Base-by-base conservation (phyloP, 1,140 invertebrate genomes). In the Patella vulgata region DNA sequence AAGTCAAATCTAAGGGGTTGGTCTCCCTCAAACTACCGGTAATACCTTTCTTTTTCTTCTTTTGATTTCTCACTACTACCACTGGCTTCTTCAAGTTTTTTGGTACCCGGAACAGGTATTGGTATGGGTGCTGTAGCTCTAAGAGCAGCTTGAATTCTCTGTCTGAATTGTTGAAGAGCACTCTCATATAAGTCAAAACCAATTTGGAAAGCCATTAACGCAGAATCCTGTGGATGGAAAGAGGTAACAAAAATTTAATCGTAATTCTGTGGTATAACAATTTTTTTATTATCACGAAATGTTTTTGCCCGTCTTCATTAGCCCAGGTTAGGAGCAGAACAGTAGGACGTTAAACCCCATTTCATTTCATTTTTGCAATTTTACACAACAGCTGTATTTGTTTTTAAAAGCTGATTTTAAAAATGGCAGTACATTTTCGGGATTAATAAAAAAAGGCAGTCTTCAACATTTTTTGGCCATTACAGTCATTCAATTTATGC, bases 101-200 rank as follows among this genome's bases (percentile, higher is more conserved):
- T 53, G 28, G 4, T 1, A 53, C 0, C 14, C 31, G 14, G 30
- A 44, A 33, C 31, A n/a, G 67, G 68, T 1, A 67, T 61, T 11
- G 81, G 75, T 9, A 78, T 53, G 6, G 81, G 81, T 21, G 79
- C 77, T 11, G 74, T 70, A 11, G 70, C 74, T 40, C 79, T 64
- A 2, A 84, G 73, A 0, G 79, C 71, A 43, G 75, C 66, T 53
- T 80, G 81, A 11, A 99, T 94, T 73, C 92, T 88, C 28, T 90
- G 91, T 19, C 99, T 85, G 80, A 99, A 98, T 79, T 99, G 95
- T 85, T 99, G 98, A 0, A 96, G 98, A 0, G 97, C 97, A 63
- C 95, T 98, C 85, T 99, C 97, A 79, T 99, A 99, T 64, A 99
- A 87, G 88, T 99, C 97, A 87, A 99, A 99, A 0, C 92, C 96